Percentiles rank a stretch among this genome's conserved stretches.
Evolutionary conservation across 1,140 invertebrate genomes (phyloP).

Genomic region (Phenacoccus solenopsis): DNA sequence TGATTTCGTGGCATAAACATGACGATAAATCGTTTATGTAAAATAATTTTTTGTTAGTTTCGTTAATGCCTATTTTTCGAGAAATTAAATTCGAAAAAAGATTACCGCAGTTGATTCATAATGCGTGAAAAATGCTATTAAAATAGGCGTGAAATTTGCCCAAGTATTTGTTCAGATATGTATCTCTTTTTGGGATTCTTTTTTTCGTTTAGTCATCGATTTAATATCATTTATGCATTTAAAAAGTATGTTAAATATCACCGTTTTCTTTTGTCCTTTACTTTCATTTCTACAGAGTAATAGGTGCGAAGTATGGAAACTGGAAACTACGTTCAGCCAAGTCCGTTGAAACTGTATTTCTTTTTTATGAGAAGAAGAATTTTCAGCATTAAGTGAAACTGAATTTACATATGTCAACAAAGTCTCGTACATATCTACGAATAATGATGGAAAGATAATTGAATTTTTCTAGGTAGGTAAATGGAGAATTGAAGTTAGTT

Average conservation of each 20-base stretch:
- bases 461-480: no score
- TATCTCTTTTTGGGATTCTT: neutral
- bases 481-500: no score
- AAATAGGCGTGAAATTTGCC: neutral
- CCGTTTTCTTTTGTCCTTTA: neutral
- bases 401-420: no score
- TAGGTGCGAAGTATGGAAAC: neutral
- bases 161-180: neutral
- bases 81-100: no score
- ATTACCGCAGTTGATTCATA: no score
- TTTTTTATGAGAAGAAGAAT: neutral
- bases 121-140: no score
- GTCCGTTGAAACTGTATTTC: neutral
- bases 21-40: no score
- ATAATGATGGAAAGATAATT: no score
- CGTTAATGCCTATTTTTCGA: no score
- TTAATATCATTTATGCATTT: neutral
- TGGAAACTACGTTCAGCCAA: neutral
- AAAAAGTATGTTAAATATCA: neutral
- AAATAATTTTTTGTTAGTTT: no score
- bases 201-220: neutral
- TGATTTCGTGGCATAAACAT: no score
- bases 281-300: neutral
- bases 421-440: no score
- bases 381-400: neutral